phyloP scores from a whole-genome alignment of 35 echinoderm and acorn worm species.

The Heliocidaris tuberculata region DNA sequence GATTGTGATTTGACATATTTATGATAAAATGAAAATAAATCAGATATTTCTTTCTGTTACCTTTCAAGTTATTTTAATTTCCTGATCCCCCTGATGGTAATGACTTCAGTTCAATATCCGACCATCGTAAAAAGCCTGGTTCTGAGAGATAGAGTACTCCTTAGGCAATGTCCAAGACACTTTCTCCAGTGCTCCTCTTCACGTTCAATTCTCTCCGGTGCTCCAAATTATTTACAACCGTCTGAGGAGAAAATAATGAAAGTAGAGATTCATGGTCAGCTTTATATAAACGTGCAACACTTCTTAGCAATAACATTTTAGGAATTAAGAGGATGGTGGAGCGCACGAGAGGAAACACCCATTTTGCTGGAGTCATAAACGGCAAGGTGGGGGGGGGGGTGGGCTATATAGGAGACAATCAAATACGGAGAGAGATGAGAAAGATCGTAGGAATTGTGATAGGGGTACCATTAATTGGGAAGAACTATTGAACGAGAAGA shows the following conservation, averaged over 20 bases:
- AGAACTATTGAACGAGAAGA: background rate
- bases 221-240: background rate
- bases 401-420: no score
- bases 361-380: no score
- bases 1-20: no score
- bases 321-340: no score
- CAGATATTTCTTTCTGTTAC: background rate
- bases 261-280: background rate
- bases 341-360: no score
- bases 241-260: background rate
- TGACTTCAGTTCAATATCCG: background rate
- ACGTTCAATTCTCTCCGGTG: background rate
- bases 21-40: no score
- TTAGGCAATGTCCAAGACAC: background rate
- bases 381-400: no score
- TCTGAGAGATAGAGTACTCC: background rate
- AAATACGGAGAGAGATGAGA: no score
- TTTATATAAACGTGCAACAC: background rate
- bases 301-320: background rate
- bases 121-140: background rate
- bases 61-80: background rate
- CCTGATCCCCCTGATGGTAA: background rate
- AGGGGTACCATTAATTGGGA: background rate
- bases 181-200: background rate
- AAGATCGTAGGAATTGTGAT: no score